Base-by-base conservation (phyloP, 2,113 vertebrate genomes). In the Petaurus breviceps region DNA sequence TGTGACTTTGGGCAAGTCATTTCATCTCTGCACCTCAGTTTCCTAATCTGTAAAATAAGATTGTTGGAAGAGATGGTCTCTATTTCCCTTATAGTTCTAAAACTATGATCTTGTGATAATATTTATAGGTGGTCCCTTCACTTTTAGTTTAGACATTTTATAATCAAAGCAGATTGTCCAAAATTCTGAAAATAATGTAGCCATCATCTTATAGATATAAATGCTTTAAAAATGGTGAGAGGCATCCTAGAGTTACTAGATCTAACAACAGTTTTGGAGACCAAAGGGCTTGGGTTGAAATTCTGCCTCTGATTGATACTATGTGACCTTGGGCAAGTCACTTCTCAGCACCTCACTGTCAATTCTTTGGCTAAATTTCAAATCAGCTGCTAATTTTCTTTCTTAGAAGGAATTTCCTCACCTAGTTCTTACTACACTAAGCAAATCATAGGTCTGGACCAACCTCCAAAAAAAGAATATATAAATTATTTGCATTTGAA, bases 161-260 rank as follows among this genome's bases (percentile, higher is more conserved):
- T 90, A 97, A 96, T 97, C 96, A 97, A 96, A 98, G 96, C 52
- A 16, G 43, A 8, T 68, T 68, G 16, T 19, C 26, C 28, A 5
- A 0, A 22, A 57, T 53, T 92, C 93, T 50, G 89, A 55, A 14
- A 24, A 8, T 91, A 91, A 2, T 2, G 57, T 37, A 22, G 94
- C 25, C 22, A 10, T 95, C 93, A 55, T 55, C 8, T 22, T 93
- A 49, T 97, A 98, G 97, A 5, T 37, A n/a, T 16, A 3, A 68
- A 68, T 68, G 12, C 37, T 68, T 68, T n/a, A n/a, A n/a, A 55
- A 68, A 68, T 16, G n/a, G 16, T n/a, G 61, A 68, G 37, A 68
- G 37, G 37, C 31, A n/a, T 68, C 31, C 61, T n/a, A 16, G 61
- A n/a, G 12, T 14, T 37, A 68, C 61, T 68, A 37, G 3, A 37